Conservation (phyloP, 2,888 invertebrate species). For the Willowsia nigromaculata region DNA sequence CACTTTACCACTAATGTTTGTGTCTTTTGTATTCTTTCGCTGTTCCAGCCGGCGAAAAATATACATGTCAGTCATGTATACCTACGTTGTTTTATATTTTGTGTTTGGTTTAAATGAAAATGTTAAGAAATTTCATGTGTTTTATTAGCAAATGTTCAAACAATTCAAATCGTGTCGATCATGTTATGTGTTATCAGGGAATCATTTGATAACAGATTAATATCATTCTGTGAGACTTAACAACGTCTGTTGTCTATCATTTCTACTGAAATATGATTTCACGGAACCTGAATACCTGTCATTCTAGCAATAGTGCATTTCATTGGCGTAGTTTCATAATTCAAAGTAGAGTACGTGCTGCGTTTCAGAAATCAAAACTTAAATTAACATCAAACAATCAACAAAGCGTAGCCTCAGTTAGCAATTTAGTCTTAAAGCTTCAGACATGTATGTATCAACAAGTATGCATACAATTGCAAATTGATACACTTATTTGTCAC, state of each 20-base stretch:
- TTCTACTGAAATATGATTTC: background rate
- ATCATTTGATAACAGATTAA: background rate
- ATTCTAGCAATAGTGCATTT: background rate
- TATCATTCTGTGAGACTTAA: background rate
- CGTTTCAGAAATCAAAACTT: background rate
- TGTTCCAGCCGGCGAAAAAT: background rate
- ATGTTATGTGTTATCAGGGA: too few relatives aligned
- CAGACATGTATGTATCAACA: too few relatives aligned
- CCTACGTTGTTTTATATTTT: background rate
- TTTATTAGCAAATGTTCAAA: too few relatives aligned
- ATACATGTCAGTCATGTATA: too few relatives aligned
- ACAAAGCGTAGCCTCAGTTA: background rate
- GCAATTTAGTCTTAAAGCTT: background rate
- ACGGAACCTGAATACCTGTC: background rate
- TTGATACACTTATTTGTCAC: background rate
- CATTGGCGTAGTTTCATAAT: background rate
- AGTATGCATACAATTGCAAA: too few relatives aligned
- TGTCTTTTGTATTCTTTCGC: background rate
- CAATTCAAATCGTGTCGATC: too few relatives aligned
- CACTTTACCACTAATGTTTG: background rate
- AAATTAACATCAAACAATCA: background rate
- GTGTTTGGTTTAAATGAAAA: too few relatives aligned
- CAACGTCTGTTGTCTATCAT: background rate
- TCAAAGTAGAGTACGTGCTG: background rate
- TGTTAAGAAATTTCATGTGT: too few relatives aligned